Base-by-base conservation (phyloP, 2,888 invertebrate species). In the Ormyrus pomaceus region DNA sequence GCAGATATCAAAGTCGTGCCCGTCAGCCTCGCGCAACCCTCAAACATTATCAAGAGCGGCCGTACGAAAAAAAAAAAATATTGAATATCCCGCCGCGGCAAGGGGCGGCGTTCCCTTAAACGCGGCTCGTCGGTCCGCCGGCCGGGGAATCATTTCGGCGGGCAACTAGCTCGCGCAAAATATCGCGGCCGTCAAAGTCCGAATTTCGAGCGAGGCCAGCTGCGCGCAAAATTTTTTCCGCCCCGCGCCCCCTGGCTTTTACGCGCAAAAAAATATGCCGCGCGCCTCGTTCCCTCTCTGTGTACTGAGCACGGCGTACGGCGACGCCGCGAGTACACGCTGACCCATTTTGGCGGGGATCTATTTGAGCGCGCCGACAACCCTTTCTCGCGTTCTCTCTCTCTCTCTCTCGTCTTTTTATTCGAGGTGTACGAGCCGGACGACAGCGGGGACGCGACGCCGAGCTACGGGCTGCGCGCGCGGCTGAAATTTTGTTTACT, bases 261-360 rank as follows among this genome's bases (percentile, higher is more conserved):
- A 4, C 34, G 34, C 34, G n/a, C n/a, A n/a, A n/a, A 34, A 34
- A 34, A 34, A 34, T 34, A 34, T 34, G 34, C 10, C n/a, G 13
- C 56, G 56, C n/a, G n/a, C 56, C 56, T 56, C n/a, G 11, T 1
- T 53, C 1, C 6, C 3, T 3, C 6, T 13, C 13, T 11, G 11
- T 56, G 4, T n/a, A 56, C n/a, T 56, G n/a, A n/a, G 0, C 34
- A 4, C 34, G 34, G 34, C 34, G 34, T 0, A 34, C 34, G 11
- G 34, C 59, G 59, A 11, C 59, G 34, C 34, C 7, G 59, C 34
- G 6, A 34, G 6, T 19, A 8, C n/a, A 59, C 50, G 50, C 13
- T 64, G 64, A 64, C 64, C 64, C 64, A 64, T 64, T 64, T 64
- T 13, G 56, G n/a, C 8, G n/a, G 7, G 34, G 34, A 59, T 59